Evolutionary conservation across 2,113 vertebrate genomes (phyloP).

Genomic region (Aspidoscelis tigris): DNA sequence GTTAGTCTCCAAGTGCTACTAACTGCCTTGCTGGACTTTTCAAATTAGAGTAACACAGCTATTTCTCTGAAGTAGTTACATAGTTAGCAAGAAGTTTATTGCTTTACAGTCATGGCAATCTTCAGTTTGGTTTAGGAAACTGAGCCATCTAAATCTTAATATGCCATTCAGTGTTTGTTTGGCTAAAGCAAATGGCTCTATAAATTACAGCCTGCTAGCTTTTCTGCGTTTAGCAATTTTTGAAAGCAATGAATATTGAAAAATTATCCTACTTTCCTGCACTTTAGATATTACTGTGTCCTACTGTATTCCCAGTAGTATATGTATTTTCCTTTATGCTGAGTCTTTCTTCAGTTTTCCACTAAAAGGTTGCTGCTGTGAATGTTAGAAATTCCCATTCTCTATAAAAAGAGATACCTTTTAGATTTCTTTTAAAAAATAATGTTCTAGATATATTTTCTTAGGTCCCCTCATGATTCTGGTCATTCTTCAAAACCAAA

Average conservation of each 20-base stretch:
- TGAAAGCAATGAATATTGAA: conserved; percentile 24
- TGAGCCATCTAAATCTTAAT: conserved; percentile 5
- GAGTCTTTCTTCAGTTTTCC: not conserved
- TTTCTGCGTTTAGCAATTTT: conserved; percentile 30
- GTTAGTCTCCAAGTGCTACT: no score
- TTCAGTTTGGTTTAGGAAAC: conserved; percentile 2
- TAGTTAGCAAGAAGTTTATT: not conserved
- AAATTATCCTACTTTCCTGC: conserved; percentile 18
- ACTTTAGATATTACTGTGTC: conserved; percentile 25
- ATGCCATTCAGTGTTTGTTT: conserved; percentile 1
- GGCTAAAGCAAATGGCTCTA: conserved; percentile 27
- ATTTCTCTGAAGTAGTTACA: not conserved
- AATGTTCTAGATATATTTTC: conserved; percentile 57
- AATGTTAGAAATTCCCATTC: conserved; percentile 52
- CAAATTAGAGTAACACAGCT: no score
- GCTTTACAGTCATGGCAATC: not conserved
- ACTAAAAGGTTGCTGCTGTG: conserved; percentile 20
- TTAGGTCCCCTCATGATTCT: conserved; percentile 45
- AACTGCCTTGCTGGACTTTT: no score
- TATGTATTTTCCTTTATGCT: conserved; percentile 6
- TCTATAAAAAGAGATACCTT: conserved; percentile 56
- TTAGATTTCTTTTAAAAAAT: conserved; percentile 14
- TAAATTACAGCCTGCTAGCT: conserved; percentile 18
- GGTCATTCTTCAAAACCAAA: conserved; percentile 41
- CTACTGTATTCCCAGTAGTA: conserved; percentile 1